These are phyloP conservation scores for Zoanthus sociatus DNA, from an alignment of 92 coral and sea anemone species.

Conservation along the genomic window DNA sequence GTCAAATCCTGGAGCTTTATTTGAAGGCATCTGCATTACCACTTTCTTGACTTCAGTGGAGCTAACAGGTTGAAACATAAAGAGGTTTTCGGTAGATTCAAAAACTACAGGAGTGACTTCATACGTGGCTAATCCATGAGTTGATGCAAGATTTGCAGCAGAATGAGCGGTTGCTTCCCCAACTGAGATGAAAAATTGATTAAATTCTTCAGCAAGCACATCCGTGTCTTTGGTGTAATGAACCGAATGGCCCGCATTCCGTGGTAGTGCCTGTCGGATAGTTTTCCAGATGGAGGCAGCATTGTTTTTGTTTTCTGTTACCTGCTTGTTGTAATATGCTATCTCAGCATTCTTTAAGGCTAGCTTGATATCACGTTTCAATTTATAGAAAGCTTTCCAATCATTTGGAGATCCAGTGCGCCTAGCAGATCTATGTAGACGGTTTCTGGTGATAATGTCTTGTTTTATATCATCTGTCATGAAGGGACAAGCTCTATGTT, in stretches of 20 bases:
- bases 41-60: too few relatives aligned
- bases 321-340: conserved; percentile 38
- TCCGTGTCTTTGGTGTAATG: conserved; percentile 44
- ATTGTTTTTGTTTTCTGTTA: conserved; percentile 26
- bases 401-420: not conserved
- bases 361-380: too few relatives aligned
- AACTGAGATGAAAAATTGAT: conserved; percentile 45
- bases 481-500: conserved; percentile 32
- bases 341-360: too few relatives aligned
- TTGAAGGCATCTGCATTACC: too few relatives aligned
- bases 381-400: conserved; percentile 16
- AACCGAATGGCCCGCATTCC: not conserved
- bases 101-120: too few relatives aligned
- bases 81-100: conserved; percentile 21
- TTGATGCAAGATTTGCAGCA: conserved; percentile 30
- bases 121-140: too few relatives aligned
- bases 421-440: conserved; percentile 30
- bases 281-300: conserved; percentile 43
- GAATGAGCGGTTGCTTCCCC: conserved; percentile 27
- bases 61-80: conserved; percentile 11
- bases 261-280: too few relatives aligned
- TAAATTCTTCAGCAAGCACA: conserved; percentile 36
- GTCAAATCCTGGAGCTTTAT: conserved; percentile 42
- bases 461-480: conserved; percentile 47
- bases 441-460: conserved; percentile 19